These are phyloP conservation scores for Redunca redunca DNA, from an alignment of 2,113 vertebrate species.

Conservation along the genomic window DNA sequence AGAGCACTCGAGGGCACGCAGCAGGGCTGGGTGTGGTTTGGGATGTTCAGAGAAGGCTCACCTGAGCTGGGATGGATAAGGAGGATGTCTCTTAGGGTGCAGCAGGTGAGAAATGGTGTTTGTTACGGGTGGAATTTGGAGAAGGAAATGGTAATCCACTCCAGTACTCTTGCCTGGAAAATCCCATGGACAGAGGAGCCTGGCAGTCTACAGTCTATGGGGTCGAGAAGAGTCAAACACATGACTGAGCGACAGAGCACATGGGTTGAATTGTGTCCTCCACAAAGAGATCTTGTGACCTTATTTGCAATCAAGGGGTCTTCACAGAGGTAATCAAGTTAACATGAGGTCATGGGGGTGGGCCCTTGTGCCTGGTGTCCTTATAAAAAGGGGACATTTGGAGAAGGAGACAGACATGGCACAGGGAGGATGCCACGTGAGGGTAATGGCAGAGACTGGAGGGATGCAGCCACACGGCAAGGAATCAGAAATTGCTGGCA, in stretches of 20 bases:
- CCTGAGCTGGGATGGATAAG: background rate
- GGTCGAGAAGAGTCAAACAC: background rate
- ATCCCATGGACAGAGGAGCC: background rate
- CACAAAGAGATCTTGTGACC: background rate
- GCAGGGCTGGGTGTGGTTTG: background rate
- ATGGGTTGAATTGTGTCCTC: background rate
- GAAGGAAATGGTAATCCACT: background rate
- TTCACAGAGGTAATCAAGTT: background rate
- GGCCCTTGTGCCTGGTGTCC: background rate
- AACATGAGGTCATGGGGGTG: background rate
- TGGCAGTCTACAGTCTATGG: background rate
- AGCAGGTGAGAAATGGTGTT: background rate
- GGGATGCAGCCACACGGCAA: rapidly evolving
- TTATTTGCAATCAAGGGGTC: background rate
- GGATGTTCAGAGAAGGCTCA: background rate
- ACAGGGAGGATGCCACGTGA: background rate
- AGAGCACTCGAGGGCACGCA: background rate
- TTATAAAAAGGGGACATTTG: background rate
- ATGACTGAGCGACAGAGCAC: background rate
- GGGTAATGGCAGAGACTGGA: background rate
- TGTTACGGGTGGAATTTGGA: background rate
- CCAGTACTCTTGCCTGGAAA: background rate
- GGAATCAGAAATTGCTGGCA: background rate
- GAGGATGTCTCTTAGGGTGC: background rate
- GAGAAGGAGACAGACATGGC: background rate